phyloP scores from a whole-genome alignment of 2,113 vertebrate species.

The Galemys pyrenaicus region DNA sequence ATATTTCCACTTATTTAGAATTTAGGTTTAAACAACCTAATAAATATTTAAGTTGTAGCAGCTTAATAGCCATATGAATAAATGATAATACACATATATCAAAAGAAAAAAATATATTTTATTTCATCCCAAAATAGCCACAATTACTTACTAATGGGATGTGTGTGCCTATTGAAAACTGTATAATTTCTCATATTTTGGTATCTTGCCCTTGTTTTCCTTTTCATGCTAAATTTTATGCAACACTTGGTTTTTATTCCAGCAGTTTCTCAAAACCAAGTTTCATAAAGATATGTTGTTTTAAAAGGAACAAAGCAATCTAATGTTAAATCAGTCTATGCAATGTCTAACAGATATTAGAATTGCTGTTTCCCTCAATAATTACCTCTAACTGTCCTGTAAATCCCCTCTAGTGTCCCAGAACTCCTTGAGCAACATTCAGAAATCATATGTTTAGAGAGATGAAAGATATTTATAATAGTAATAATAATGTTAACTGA shows the following conservation, averaged over 20 bases:
- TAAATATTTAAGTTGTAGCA: neutral
- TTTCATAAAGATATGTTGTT: constrained; percentile 9
- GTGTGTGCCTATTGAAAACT: neutral
- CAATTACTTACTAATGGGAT: neutral
- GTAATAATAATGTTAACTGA: neutral
- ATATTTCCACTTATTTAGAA: neutral
- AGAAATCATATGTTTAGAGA: neutral
- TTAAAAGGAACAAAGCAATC: neutral
- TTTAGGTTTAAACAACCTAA: constrained; percentile 13
- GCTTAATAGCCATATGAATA: neutral
- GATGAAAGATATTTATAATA: neutral
- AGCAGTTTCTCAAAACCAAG: neutral
- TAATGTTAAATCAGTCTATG: neutral
- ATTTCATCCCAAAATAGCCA: neutral
- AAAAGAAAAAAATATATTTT: neutral
- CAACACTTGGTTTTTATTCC: neutral
- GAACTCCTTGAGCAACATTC: neutral
- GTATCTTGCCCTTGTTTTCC: neutral
- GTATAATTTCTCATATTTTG: neutral
- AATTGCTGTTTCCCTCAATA: neutral
- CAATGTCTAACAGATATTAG: neutral
- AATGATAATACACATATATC: neutral
- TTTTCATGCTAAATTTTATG: neutral
- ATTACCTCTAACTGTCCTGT: neutral
- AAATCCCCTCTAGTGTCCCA: neutral